Evolutionary conservation across 2,113 vertebrate genomes (phyloP).

Genomic region (Xiphias gladius): DNA sequence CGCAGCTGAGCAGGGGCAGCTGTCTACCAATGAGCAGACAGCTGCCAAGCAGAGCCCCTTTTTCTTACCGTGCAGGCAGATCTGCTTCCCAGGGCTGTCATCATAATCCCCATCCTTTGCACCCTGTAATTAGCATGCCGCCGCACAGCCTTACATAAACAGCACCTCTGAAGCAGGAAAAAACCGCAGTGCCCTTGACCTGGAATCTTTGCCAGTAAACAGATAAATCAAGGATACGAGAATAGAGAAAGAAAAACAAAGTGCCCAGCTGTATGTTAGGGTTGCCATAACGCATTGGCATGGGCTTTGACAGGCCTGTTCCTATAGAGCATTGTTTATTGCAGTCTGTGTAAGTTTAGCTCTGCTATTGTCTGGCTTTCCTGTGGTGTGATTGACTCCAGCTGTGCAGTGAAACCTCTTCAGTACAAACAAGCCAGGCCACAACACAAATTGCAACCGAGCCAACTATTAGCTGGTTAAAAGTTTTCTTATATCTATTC

Average conservation of each 20-base stretch:
- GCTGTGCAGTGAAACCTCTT: slow-evolving; percentile 46
- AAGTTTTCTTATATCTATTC: slow-evolving; percentile 3
- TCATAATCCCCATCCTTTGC: slow-evolving; percentile 71
- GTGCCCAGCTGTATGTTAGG: slow-evolving; percentile 31
- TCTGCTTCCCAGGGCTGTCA: slow-evolving; percentile 77
- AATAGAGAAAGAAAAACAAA: slow-evolving; percentile 57
- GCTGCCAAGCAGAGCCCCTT: slow-evolving; percentile 45
- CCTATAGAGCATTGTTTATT: slow-evolving; percentile 55
- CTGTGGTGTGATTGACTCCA: slow-evolving; percentile 37
- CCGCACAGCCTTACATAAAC: slow-evolving; percentile 80
- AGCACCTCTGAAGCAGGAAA: slow-evolving; percentile 73
- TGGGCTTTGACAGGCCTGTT: slow-evolving; percentile 34
- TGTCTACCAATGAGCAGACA: slow-evolving; percentile 33
- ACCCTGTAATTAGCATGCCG: slow-evolving; percentile 80
- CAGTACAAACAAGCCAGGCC: slow-evolving; percentile 1
- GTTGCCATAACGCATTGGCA: slow-evolving; percentile 46
- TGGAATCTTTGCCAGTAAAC: slow-evolving; percentile 72
- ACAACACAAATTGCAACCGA: slow-evolving; percentile 20
- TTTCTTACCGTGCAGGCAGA: slow-evolving; percentile 56
- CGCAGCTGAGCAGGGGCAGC: slow-evolving; percentile 26
- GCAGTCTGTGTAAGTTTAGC: slow-evolving; percentile 39
- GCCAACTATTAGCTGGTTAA: slow-evolving; percentile 18
- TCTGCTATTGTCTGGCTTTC: slow-evolving; percentile 39
- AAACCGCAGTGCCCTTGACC: slow-evolving; percentile 55
- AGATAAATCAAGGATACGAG: slow-evolving; percentile 57